Base-by-base conservation (phyloP, 92 coral and sea anemone species). In the Epizoanthus stellaris region DNA sequence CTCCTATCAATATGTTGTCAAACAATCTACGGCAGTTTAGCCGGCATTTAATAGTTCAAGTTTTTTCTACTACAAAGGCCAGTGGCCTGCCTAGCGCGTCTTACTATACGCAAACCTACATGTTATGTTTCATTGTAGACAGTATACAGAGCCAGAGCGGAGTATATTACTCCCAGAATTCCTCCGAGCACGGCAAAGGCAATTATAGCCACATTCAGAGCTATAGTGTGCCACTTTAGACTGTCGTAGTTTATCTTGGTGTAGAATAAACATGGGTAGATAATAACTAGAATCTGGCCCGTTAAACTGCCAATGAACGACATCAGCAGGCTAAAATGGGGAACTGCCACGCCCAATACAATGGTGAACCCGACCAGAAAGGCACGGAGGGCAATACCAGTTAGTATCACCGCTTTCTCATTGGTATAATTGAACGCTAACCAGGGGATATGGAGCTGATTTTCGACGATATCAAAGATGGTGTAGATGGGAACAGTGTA, bases 401-500 rank as follows among this genome's bases (percentile, higher is more conserved):
- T 83, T 6, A 88, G 60, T 30, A 88, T 61, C 36, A 88, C 81
- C 38, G 88, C 76, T 17, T 57, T 68, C 65, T 88, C 72, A 80
- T 88, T 88, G 42, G 91, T 88, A 53, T 84, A 88, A 53, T 88
- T 88, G 72, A 88, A 88, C n/a, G 88, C 91, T 19, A 88, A 82
- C 91, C 91, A 88, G 8, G 91, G 84, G 56, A 88, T 88, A 38
- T 84, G 74, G n/a, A 88, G 85, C 11, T 88, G 91, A 81, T 88
- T 88, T 54, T 88, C 91, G 21, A 88, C 75, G 70, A 88, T 88
- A 70, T 88, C 91, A 66, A 88, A 88, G 21, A 88, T 88, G 17
- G 91, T 88, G 80, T 75, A 88, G 43, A 86, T 86, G 9, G 91
- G 91, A 17, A 88, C 91, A 57, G 91, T 88, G 87, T 83, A 88